Base-by-base conservation (phyloP, 2,797 vertebrate genomes). In the Aplochiton taeniatus region DNA sequence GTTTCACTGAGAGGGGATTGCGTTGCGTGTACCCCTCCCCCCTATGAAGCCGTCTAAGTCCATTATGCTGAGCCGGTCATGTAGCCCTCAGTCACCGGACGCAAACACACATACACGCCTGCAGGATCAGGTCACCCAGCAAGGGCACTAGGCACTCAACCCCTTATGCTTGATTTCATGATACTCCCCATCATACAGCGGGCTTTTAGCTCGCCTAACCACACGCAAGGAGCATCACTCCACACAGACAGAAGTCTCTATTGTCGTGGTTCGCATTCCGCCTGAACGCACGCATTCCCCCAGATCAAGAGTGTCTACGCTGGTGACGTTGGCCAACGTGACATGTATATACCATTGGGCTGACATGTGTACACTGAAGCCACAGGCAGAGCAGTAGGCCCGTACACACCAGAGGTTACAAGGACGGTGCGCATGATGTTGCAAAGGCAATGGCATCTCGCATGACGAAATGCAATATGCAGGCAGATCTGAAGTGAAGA, bases 51-150 rank as follows among this genome's bases (percentile, higher is more conserved):
- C 70, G 74, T 82, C 78, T 61, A 48, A 74, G 19, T 52, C 17
- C 47, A 76, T 82, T 74, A 84, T 41, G 48, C 50, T 75, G 69
- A 77, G 58, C 41, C 43, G 69, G n/a, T 51, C 60, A 69, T 66
- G 58, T 53, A 54, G 69, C 72, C 63, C 19, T 76, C 64, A 68
- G 73, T 55, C 61, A 54, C 48, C 63, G 69, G 42, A 75, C 61
- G 46, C 20, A 16, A 57, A 63, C 51, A 59, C 69, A 52, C 59
- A 65, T 58, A 73, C 57, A 65, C 61, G 66, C 61, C 61, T 31
- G 6, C 61, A 46, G 20, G 54, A 18, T 9, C 52, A 65, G 41
- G 16, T 77, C 55, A 68, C 51, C 56, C 65, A 50, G 46, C 63
- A 43, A 60, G 43, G 13, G 44, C 58, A 49, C 42, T 11, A 46